Base-by-base conservation (phyloP, 2,113 vertebrate species). In the Ailurus styani region DNA sequence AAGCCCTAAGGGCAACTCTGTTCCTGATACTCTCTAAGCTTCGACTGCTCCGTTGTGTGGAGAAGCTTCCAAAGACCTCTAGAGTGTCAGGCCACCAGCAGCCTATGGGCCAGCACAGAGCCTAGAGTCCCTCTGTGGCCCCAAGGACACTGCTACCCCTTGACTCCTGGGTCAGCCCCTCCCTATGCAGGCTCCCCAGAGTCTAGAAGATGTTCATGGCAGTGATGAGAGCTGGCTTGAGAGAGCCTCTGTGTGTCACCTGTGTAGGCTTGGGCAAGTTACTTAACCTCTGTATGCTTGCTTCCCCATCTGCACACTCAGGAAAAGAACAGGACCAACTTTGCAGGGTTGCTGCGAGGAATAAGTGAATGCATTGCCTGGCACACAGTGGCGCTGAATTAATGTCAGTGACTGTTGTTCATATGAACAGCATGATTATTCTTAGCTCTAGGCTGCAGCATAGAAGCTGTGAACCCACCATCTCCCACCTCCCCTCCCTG, bases 271-370 rank as follows among this genome's bases (percentile, higher is more conserved):
- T 21, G 9, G 47, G 62, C 75, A 81, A 81, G 91, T 64, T 27
- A 8, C n/a, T 87, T 45, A 87, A 54, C 20, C 11, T 88, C 57
- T 82, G 52, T 72, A 94, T 37, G 86, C 89, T 81, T 90, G 12
- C 70, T 55, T 86, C 60, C 47, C 37, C 23, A 37, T 68, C 1
- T 7, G 42, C 10, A 54, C 75, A 27, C 3, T 37, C 31, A 55
- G 40, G 54, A 55, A 34, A 62, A 62, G 60, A 27, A 37, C 2
- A 20, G 57, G n/a, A 12, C 79, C 1, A 18, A 15, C 10, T 7
- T 3, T 2, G 7, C 21, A 13, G 78, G 37, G 25, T 62, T 11
- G 5, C 12, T 2, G 18, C 12, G 37, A 68, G 70, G 37, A 50
- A 12, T 3, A 89, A 87, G 73, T 50, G 6, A 25, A 31, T 0